Evolutionary conservation across 2,888 invertebrate species (phyloP).

Genomic region (Euclidia mi): DNA sequence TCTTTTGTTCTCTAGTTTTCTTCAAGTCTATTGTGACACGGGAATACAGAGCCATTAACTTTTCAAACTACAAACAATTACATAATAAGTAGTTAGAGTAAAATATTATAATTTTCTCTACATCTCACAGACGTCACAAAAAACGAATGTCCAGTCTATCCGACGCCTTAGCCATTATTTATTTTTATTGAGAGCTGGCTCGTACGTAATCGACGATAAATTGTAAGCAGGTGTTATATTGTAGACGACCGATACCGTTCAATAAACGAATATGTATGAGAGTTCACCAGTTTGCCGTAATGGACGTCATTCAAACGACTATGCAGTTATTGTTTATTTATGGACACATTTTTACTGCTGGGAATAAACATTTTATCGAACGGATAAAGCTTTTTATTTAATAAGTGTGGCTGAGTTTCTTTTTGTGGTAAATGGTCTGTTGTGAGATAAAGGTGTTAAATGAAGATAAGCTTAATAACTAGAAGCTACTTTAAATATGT

Average conservation of each 20-base stretch:
- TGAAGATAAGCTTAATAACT: no score
- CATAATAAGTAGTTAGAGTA: no score
- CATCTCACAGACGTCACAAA: neutral
- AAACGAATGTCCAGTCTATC: neutral
- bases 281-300: constrained; percentile 51
- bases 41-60: no score
- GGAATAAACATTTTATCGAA: constrained; percentile 29
- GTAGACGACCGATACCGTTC: constrained; percentile 52
- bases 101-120: no score
- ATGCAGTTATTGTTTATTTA: constrained; percentile 18
- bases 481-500: constrained; percentile 14
- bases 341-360: constrained; percentile 13
- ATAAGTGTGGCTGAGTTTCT: no score
- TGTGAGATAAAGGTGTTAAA: no score
- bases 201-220: constrained; percentile 67
- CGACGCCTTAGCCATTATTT: constrained; percentile 50
- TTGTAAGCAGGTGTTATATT: constrained; percentile 69
- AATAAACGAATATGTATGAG: constrained; percentile 52
- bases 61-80: no score
- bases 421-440: no score
- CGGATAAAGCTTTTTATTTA: no score
- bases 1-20: no score
- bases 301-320: constrained; percentile 14
- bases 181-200: constrained; percentile 62
- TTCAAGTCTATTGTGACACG: no score